A percentile compares a stretch with the other conserved stretches of the same genome.
Conservation (phyloP, 2,113 vertebrate genomes). For the Microtus montanus region DNA sequence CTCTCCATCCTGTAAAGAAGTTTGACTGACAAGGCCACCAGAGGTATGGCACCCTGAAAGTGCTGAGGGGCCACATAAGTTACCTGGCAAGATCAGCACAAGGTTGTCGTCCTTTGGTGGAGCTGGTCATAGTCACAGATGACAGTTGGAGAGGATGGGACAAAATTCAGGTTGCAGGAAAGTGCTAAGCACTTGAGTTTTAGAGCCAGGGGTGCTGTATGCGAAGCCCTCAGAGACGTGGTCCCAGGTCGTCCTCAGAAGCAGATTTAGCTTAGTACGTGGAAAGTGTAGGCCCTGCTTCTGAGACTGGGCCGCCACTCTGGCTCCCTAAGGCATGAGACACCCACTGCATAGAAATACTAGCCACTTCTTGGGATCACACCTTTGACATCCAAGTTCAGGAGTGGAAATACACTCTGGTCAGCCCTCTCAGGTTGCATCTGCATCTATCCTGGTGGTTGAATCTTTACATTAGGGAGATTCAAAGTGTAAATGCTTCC, state of each 20-base stretch:
- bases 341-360: background rate
- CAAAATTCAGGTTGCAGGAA: background rate
- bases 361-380: background rate
- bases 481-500: no score
- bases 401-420: background rate
- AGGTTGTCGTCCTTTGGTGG: background rate
- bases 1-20: background rate
- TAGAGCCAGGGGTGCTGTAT: background rate
- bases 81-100: background rate
- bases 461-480: background rate
- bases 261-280: no score
- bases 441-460: background rate
- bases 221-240: background rate
- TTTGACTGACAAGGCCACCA: background rate
- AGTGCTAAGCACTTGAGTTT: background rate
- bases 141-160: background rate
- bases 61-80: background rate
- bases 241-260: background rate
- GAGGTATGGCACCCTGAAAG: accelerated
- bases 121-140: no score
- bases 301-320: no score
- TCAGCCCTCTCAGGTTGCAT: background rate
- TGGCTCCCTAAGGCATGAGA: background rate
- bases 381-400: background rate
- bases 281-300: background rate